These are phyloP conservation scores for Psophia crepitans DNA, from an alignment of 2,113 vertebrate genomes.

Conservation along the genomic window DNA sequence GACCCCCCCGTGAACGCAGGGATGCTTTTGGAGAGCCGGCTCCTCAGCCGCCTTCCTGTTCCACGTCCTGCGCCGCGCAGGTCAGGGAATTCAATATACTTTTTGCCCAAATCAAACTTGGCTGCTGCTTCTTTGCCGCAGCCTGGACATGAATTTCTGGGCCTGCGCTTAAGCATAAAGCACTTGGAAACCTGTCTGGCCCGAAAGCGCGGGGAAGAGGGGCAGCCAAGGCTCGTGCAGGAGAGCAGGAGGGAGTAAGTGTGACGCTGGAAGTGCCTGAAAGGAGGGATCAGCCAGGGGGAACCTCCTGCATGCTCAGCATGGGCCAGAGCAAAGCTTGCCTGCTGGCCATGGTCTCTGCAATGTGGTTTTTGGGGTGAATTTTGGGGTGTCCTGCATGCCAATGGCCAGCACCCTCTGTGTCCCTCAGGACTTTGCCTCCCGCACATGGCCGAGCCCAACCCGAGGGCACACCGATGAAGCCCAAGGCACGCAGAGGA, in stretches of 20 bases:
- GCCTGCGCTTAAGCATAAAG: not conserved
- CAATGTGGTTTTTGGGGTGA: not conserved
- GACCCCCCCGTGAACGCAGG: rapidly evolving
- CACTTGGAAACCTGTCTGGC: not conserved
- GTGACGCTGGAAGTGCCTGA: not conserved
- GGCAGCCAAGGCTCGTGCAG: not conserved
- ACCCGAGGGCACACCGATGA: not conserved
- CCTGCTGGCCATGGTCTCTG: not conserved
- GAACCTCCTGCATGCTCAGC: not conserved
- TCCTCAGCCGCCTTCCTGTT: rapidly evolving
- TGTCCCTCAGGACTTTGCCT: not conserved
- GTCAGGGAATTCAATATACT: not conserved
- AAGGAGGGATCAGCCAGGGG: not conserved
- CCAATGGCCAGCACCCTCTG: not conserved
- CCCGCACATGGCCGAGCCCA: rapidly evolving
- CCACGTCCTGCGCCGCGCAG: not conserved
- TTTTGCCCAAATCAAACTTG: not conserved
- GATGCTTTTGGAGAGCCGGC: not conserved
- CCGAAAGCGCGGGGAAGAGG: not conserved
- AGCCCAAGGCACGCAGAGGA: not conserved
- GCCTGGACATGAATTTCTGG: not conserved
- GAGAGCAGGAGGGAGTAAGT: not conserved
- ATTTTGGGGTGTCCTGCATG: not conserved
- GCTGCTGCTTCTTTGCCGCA: not conserved
- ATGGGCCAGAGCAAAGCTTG: not conserved